Evolutionary conservation across 1,140 invertebrate species (phyloP).

Genomic region (Drosophila athabasca): DNA sequence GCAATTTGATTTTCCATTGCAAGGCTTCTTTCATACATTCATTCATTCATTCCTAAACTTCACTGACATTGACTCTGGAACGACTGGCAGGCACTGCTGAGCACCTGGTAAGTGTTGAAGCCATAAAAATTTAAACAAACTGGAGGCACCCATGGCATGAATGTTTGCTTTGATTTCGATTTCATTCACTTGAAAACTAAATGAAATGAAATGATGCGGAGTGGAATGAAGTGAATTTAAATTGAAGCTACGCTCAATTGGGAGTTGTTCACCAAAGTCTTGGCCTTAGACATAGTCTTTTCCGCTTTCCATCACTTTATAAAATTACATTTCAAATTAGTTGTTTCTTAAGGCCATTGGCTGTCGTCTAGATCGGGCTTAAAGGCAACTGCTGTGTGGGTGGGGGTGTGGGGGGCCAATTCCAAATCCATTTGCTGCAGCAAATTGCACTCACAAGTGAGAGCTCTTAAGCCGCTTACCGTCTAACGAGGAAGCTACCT

Average conservation of each 20-base stretch:
- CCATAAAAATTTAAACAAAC: slow-evolving; percentile 43
- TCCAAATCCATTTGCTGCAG: slow-evolving; percentile 44
- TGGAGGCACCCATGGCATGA: slow-evolving; percentile 13
- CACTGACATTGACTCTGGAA: slow-evolving; percentile 35
- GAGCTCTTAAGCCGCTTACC: slow-evolving; percentile 56
- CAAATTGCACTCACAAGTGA: slow-evolving; percentile 51
- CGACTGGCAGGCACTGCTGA: slow-evolving; percentile 35
- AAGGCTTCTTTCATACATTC: not conserved
- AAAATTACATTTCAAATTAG: slow-evolving; percentile 42
- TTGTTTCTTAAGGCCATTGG: slow-evolving; percentile 38
- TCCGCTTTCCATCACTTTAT: too few species aligned
- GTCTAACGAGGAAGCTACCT: too few species aligned
- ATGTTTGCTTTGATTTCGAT: slow-evolving; percentile 20
- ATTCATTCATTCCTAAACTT: slow-evolving; percentile 26
- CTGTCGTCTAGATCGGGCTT: slow-evolving; percentile 22
- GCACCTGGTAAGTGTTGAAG: slow-evolving; percentile 50
- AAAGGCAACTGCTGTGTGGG: slow-evolving; percentile 16
- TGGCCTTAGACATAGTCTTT: not conserved
- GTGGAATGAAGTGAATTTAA: slow-evolving; percentile 31
- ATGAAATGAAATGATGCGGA: slow-evolving; percentile 19
- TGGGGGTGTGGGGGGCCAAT: not conserved
- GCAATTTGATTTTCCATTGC: slow-evolving; percentile 41
- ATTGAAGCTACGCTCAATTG: slow-evolving; percentile 28
- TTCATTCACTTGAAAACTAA: slow-evolving; percentile 8
- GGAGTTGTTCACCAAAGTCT: slow-evolving; percentile 1